Evolutionary conservation across 2,888 invertebrate genomes (phyloP).

Genomic region (Cantharis rustica): DNA sequence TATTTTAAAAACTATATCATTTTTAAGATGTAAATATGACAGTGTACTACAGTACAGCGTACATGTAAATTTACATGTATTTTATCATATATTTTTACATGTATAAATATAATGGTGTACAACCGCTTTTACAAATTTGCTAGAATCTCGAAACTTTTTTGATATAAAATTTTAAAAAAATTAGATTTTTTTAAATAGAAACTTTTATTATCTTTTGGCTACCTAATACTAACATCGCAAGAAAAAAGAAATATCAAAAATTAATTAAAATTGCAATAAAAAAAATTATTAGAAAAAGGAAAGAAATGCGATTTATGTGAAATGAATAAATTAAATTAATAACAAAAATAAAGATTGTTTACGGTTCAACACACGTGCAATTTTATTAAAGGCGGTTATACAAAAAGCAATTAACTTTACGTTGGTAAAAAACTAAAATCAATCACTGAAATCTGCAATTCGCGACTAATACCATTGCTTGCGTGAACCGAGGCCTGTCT

Average conservation of each 20-base stretch:
- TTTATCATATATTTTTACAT: too few relatives aligned
- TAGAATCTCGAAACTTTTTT: too few relatives aligned
- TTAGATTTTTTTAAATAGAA: too few relatives aligned
- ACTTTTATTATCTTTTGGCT: too few relatives aligned
- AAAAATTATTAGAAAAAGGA: neutral
- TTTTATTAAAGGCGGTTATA: constrained; percentile 27
- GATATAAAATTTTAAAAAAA: too few relatives aligned
- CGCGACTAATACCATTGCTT: constrained; percentile 49
- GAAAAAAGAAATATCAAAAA: neutral
- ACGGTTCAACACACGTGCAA: constrained; percentile 3
- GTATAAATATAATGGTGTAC: too few relatives aligned
- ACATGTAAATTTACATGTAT: too few relatives aligned
- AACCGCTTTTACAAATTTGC: too few relatives aligned
- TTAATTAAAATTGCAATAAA: neutral
- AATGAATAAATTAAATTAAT: neutral
- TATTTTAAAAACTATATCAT: too few relatives aligned
- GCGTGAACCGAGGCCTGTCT: constrained; percentile 53
- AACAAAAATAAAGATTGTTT: neutral
- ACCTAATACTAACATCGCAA: too few relatives aligned
- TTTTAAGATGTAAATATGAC: too few relatives aligned
- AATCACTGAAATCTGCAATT: constrained; percentile 52
- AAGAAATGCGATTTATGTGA: neutral
- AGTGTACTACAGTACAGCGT: too few relatives aligned
- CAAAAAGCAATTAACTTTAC: constrained; percentile 44
- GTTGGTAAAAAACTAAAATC: constrained; percentile 45